Percentiles rank a stretch among this genome's conserved stretches.
These are phyloP conservation scores for Drosophila trapezifrons DNA, from an alignment of 1,140 invertebrate species.

Conservation along the genomic window DNA sequence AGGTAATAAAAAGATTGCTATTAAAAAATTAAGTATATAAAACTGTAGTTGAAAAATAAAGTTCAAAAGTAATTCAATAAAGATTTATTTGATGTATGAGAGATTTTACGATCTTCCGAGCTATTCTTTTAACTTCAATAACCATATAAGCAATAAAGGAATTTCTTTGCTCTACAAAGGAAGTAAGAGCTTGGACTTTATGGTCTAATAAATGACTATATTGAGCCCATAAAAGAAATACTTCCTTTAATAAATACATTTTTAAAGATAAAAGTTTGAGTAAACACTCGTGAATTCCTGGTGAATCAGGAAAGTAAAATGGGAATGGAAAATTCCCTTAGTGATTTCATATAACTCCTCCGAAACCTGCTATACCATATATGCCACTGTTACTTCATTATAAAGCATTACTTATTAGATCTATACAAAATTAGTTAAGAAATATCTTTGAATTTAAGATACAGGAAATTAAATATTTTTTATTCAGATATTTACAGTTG, in stretches of 20 bases:
- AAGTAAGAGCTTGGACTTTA: not conserved
- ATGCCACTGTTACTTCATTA: no score
- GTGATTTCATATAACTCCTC: not conserved
- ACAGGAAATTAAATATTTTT: not conserved
- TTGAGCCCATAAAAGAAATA: not conserved
- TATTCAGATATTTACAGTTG: slow-evolving; percentile 21
- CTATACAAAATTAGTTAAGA: not conserved
- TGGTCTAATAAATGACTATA: not conserved
- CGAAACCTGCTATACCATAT: no score
- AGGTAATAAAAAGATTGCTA: not conserved
- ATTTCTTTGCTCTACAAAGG: not conserved
- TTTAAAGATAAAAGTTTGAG: not conserved
- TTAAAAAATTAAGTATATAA: no score
- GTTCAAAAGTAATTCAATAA: not conserved
- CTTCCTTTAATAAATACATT: not conserved
- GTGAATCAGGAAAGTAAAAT: not conserved
- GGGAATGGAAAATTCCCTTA: not conserved
- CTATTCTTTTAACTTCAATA: not conserved
- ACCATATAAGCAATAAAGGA: not conserved
- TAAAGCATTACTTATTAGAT: no score
- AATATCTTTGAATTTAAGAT: not conserved
- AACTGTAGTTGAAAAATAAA: not conserved
- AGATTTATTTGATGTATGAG: no score
- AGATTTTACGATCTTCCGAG: not conserved
- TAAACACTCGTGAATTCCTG: not conserved